phyloP scores from a whole-genome alignment of 2,797 vertebrate species.

The Pipistrellus kuhlii region DNA sequence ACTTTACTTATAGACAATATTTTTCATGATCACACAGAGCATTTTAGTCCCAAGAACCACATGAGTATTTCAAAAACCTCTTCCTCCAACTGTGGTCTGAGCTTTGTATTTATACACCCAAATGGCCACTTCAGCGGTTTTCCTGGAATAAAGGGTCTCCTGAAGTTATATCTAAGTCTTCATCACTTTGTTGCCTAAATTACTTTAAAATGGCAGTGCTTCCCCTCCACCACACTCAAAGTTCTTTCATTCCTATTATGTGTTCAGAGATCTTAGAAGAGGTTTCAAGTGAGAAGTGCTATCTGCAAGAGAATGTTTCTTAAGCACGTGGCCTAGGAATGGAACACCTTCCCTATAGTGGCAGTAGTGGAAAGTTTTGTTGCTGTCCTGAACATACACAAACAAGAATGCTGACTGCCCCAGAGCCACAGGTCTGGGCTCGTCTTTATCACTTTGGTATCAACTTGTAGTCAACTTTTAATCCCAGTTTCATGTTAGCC shows the following conservation, averaged over 20 bases:
- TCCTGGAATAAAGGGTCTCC: neutral
- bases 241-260: neutral
- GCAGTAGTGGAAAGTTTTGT: neutral
- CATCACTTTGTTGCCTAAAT: neutral
- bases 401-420: neutral
- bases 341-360: neutral
- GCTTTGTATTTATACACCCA: neutral
- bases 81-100: neutral
- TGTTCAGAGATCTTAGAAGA: neutral
- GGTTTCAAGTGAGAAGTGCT: neutral
- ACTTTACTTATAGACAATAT: neutral
- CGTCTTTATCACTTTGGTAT: neutral
- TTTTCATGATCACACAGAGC: neutral
- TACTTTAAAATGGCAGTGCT: neutral
- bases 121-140: neutral
- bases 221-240: rapidly evolving
- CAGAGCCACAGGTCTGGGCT: neutral
- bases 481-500: neutral
- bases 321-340: neutral
- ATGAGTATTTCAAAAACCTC: neutral
- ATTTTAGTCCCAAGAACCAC: neutral
- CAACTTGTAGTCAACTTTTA: neutral
- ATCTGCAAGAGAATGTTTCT: neutral
- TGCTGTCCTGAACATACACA: neutral
- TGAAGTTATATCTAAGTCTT: neutral